Base-by-base conservation (phyloP, 2,113 vertebrate species). In the Perca schrenkii region DNA sequence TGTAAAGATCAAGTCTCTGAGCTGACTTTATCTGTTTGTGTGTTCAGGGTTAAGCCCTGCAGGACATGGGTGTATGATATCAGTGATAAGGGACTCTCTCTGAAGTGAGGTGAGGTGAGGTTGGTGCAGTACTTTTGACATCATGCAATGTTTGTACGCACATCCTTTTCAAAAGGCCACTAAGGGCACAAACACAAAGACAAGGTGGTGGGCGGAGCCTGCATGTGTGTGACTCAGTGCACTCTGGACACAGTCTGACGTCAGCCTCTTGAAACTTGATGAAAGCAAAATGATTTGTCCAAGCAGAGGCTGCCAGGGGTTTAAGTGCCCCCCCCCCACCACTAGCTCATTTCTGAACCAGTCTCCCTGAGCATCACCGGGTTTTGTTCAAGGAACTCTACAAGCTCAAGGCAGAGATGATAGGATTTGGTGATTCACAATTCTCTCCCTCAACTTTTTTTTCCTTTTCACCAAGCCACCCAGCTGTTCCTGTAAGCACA, bases 401-500 rank as follows among this genome's bases (percentile, higher is more conserved):
- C 70, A 46, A 60, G 77, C 70, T 88, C 25, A 15, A 62, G 43
- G 64, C 58, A 77, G 64, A 66, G 63, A 63, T 49, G 22, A 68
- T 64, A 40, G 16, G 52, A 52, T 79, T 67, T 66, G 56, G 58
- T 34, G 49, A 85, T 72, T 69, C 15, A 22, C 66, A 52, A 17
- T 79, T 78, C 85, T 79, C 54, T 75, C 52, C 77, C 57, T 71
- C 19, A 2, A n/a, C 31, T 74, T 54, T 66, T 69, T 66, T 78
- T 62, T 67, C 17, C 7, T 68, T 70, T 49, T n/a, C 22, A 31
- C 75, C 66, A 64, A 80, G 73, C 72, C 77, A 70, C 79, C 87
- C 91, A 93, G 91, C 92, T 93, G 87, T 92, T 93, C 76, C 60
- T 79, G 81, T 50, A 70, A 84, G 89, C 86, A 67, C 81, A 77